Percentiles rank a stretch among this genome's conserved stretches.
Evolutionary conservation across 92 coral and sea anemone species (phyloP).

Genomic region (Diadumene lineata): DNA sequence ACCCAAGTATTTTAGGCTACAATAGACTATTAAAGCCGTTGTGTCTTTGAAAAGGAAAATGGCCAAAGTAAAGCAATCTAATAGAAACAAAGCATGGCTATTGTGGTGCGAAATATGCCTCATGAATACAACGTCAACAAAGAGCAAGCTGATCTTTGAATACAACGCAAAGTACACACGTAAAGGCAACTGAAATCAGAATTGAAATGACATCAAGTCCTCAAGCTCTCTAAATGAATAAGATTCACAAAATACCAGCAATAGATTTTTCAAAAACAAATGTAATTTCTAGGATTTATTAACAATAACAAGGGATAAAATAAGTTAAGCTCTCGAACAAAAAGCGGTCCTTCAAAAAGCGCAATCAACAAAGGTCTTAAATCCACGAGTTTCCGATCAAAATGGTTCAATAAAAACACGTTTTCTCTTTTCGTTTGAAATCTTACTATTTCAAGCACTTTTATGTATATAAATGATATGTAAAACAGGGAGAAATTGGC

Average conservation of each 20-base stretch:
- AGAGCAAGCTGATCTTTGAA: too few relatives aligned
- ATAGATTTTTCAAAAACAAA: neutral
- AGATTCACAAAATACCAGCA: too few relatives aligned
- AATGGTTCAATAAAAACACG: too few relatives aligned
- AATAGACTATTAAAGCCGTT: neutral
- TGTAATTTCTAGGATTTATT: neutral
- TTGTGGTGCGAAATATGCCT: neutral
- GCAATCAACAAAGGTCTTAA: neutral
- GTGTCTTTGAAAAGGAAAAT: neutral
- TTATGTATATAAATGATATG: too few relatives aligned
- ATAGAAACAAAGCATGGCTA: neutral
- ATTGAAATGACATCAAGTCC: too few relatives aligned
- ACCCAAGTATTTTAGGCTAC: neutral
- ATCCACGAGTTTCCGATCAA: neutral
- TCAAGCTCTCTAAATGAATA: too few relatives aligned
- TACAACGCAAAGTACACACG: too few relatives aligned
- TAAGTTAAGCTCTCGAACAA: neutral
- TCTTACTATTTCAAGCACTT: too few relatives aligned
- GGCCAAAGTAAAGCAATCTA: neutral
- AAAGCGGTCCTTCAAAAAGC: neutral
- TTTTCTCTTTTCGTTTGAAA: too few relatives aligned
- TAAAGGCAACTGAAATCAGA: too few relatives aligned
- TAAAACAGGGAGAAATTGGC: too few relatives aligned
- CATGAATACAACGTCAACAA: too few relatives aligned
- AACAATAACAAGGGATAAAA: neutral